These are phyloP conservation scores for Mormyrops boulengeri DNA, from an alignment of 2,797 vertebrate species.

Conservation along the genomic window DNA sequence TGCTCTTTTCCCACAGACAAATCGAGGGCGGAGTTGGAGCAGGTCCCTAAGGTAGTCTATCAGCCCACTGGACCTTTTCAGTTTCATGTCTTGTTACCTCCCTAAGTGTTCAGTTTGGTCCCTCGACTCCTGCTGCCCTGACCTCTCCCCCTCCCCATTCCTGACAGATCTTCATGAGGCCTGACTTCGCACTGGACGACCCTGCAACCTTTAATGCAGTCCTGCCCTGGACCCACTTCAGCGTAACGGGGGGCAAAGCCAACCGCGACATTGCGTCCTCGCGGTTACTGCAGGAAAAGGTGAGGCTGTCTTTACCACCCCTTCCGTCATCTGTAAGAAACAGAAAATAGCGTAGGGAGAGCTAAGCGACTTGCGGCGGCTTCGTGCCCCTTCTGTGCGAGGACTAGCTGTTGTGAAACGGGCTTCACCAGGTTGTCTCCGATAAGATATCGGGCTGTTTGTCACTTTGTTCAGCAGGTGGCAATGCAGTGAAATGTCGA, in stretches of 20 bases:
- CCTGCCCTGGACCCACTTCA: conserved; percentile 97
- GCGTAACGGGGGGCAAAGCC: conserved; percentile 78
- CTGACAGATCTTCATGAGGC: conserved; percentile 92
- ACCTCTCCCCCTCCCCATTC: not conserved
- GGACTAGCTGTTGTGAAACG: not conserved
- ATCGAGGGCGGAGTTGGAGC: conserved; percentile 90
- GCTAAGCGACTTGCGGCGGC: not conserved
- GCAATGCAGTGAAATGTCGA: not conserved
- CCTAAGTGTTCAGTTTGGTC: not conserved
- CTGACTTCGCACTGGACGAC: conserved; percentile 94
- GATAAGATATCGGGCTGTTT: not conserved
- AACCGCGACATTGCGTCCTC: conserved; percentile 85
- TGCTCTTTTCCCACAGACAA: conserved; percentile 68
- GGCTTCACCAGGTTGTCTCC: not conserved
- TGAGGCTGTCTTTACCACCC: conserved; percentile 36
- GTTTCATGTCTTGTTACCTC: not conserved
- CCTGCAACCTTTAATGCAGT: conserved; percentile 85
- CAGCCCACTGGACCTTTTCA: not conserved
- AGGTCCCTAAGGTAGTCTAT: conserved; percentile 87
- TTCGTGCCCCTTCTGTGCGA: not conserved
- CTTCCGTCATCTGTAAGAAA: not conserved
- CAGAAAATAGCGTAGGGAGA: not conserved
- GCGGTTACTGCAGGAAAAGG: conserved; percentile 94
- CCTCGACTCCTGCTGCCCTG: not conserved
- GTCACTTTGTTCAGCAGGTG: not conserved